phyloP scores from a whole-genome alignment of 2,888 invertebrate genomes.

The Parapristionchus giblindavisi region DNA sequence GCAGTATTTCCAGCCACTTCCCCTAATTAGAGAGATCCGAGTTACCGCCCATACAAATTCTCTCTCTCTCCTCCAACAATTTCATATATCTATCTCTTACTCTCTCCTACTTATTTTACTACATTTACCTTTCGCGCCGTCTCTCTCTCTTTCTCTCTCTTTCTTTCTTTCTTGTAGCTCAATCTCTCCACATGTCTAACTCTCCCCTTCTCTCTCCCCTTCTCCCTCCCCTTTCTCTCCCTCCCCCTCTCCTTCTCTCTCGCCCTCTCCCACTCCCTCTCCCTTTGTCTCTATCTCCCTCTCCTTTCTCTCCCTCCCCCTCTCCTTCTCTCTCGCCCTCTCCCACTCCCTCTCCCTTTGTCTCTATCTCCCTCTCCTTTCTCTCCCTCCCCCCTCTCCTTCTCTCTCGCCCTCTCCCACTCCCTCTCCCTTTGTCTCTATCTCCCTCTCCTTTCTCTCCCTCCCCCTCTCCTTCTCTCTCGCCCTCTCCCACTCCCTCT shows the following conservation, averaged over 20 bases:
- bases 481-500: too few relatives aligned
- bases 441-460: background rate
- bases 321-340: background rate
- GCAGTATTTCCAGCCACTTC: too few relatives aligned
- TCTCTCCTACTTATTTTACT: too few relatives aligned
- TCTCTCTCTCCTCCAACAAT: too few relatives aligned
- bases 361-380: background rate
- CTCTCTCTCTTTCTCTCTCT: too few relatives aligned
- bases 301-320: background rate
- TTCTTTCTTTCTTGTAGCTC: too few relatives aligned
- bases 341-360: background rate
- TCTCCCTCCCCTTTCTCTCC: background rate
- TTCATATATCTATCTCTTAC: too few relatives aligned
- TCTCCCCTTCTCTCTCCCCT: background rate
- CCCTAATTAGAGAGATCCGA: too few relatives aligned
- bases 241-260: background rate
- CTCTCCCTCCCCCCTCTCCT: background rate
- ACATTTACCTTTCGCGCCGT: too few relatives aligned
- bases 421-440: background rate
- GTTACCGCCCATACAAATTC: too few relatives aligned
- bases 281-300: background rate
- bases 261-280: background rate
- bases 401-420: background rate
- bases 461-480: background rate
- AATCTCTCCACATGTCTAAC: too few relatives aligned